A percentile compares a stretch with the other conserved stretches of the same genome.
Conservation (phyloP, 64 coral and sea anemone genomes). For the Acropora yongei region DNA sequence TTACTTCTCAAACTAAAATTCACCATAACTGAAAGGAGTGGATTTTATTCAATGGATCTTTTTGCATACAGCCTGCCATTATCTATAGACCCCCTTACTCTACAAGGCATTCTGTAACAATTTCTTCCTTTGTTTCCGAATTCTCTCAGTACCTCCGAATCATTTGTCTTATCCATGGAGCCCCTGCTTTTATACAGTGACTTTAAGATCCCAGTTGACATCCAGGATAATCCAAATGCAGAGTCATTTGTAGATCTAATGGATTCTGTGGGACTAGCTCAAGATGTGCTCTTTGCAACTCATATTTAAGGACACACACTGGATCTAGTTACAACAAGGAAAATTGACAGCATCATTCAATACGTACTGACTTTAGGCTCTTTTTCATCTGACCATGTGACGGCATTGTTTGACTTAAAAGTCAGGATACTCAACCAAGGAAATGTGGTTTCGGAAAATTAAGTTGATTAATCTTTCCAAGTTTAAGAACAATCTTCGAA, state of each 20-base stretch:
- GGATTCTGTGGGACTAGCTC: conserved; percentile 12
- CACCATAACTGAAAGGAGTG: too few species aligned
- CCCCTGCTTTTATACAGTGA: conserved; percentile 23
- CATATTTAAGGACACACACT: conserved; percentile 58
- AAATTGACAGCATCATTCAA: conserved; percentile 15
- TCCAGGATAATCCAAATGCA: not conserved
- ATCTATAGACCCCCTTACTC: conserved; percentile 59
- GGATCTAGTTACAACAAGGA: conserved; percentile 44
- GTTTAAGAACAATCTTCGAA: conserved; percentile 24
- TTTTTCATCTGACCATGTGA: conserved; percentile 27
- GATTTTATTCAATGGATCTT: too few species aligned
- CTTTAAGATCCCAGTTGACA: conserved; percentile 37
- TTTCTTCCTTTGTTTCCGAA: conserved; percentile 48
- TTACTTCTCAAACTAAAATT: too few species aligned
- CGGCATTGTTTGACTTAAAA: not conserved
- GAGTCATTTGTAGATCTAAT: conserved; percentile 33
- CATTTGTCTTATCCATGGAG: conserved; percentile 54
- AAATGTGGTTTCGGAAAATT: too few species aligned
- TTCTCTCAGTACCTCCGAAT: conserved; percentile 70
- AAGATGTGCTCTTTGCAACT: conserved; percentile 42
- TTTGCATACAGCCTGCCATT: too few species aligned
- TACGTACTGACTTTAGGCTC: not conserved
- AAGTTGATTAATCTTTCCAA: too few species aligned
- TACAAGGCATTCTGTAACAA: conserved; percentile 48
- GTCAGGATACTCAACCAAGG: too few species aligned